phyloP scores from a whole-genome alignment of 2,888 invertebrate species.

The Gisinianus flammeolus region DNA sequence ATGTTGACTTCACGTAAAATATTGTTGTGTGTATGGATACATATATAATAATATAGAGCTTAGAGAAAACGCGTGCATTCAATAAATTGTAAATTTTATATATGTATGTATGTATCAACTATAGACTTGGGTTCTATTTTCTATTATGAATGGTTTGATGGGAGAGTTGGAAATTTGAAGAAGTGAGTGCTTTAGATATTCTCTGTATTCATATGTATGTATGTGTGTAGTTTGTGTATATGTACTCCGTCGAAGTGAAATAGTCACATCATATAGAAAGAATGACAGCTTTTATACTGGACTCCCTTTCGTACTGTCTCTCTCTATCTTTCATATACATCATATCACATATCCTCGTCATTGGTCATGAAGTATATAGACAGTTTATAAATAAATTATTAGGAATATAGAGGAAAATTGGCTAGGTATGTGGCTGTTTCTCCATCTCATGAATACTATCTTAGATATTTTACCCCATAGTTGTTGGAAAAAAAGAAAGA shows the following conservation, averaged over 20 bases:
- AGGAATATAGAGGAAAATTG: constrained; percentile 30
- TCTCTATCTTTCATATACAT: no score
- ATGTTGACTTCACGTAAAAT: not conserved
- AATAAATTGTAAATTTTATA: not conserved
- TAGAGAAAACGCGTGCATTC: not conserved
- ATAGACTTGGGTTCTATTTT: not conserved
- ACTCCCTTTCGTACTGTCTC: no score
- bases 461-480: constrained; percentile 18
- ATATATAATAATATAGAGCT: not conserved
- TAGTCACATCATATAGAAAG: no score
- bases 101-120: not conserved
- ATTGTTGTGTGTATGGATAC: not conserved
- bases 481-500: constrained; percentile 4
- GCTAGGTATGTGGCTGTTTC: constrained; percentile 23
- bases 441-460: constrained; percentile 17
- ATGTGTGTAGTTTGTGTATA: not conserved
- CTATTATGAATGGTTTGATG: not conserved
- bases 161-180: not conserved
- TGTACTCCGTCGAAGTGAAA: not conserved
- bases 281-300: no score
- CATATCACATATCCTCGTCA: no score
- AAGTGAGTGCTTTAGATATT: not conserved
- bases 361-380: constrained; percentile 26
- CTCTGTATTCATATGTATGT: not conserved
- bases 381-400: constrained; percentile 33